Evolutionary conservation across 2,888 invertebrate genomes (phyloP), one percentile per base, ranked within the genome.

Genomic region (Lepidocyrtoides sp.): DNA sequence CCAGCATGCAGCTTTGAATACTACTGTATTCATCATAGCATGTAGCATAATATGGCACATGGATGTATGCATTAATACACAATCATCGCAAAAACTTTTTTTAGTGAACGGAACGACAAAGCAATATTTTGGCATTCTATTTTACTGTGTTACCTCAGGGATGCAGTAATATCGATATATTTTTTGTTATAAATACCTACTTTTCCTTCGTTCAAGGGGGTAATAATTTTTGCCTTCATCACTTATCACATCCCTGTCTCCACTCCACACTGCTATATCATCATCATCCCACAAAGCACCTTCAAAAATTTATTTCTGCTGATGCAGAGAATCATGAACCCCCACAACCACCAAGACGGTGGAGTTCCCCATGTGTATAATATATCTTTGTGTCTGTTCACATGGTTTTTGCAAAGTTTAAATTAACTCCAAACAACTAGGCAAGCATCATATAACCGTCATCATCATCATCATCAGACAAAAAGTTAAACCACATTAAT

Each of bases 401-500:
- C 2, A n/a, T 32, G 1, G 8, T 44, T 48, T 44, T 2, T 26
- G 14, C n/a, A 36, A 41, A 32, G 41, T 20, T 2, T 41, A 69
- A 41, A 7, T 51, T 51, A 26, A 75, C 51, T 48, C 75, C 20
- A 48, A 12, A 75, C n/a, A 75, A 51, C 75, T 77, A 63, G 79
- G 54, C 81, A 32, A 17, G 17, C 26, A 60, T 60, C 7, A 3
- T 26, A 60, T 60, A 72, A 63, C 75, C 75, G 36, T 66, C 41
- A 72, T 44, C 48, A 79, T 12, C 36, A 29, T 79, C 32, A 60
- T 57, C 57, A 32, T n/a, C 81, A 57, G 26, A 26, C 23, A 26
- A 82, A 63, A 82, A 63, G 26, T 63, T 82, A 83, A 89, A 54
- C 63, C 83, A 77, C 89, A 83, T 83, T 83, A 82, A 89, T 89